A percentile compares a stretch with the other conserved stretches of the same genome.
Conservation (phyloP, 2,888 invertebrate species). For the Lepetodrilus schrolli region DNA sequence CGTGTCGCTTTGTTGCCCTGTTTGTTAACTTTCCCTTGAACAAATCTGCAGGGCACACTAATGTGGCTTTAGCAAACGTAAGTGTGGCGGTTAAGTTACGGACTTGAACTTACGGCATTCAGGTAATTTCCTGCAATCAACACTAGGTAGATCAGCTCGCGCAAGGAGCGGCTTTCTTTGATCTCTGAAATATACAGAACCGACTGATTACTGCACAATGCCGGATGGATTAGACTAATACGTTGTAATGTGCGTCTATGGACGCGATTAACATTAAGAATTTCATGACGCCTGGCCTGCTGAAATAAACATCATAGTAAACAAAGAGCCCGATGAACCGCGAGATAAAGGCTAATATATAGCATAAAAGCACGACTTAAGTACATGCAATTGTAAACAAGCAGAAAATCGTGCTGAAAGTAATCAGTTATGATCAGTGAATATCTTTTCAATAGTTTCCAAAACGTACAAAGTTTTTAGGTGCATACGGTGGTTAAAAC, state of each 20-base stretch:
- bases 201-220: no score
- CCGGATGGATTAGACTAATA: constrained; percentile 16
- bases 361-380: not conserved
- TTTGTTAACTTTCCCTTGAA: not conserved
- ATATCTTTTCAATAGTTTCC: not conserved
- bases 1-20: not conserved
- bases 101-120: constrained; percentile 81
- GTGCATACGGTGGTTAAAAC: not conserved
- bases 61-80: not conserved
- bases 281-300: not conserved
- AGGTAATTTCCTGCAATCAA: constrained; percentile 77
- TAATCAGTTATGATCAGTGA: not conserved
- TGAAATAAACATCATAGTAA: not conserved
- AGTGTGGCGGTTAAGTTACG: not conserved
- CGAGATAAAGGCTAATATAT: constrained; percentile 14
- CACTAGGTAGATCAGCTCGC: constrained; percentile 76
- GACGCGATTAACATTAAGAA: constrained; percentile 2
- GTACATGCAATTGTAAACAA: not conserved
- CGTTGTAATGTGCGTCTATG: constrained; percentile 13
- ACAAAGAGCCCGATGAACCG: not conserved
- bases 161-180: constrained; percentile 75
- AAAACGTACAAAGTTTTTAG: not conserved
- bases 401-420: constrained; percentile 13
- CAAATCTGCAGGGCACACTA: not conserved
- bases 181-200: constrained; percentile 67